Evolutionary conservation across 1,140 invertebrate genomes (phyloP).

Genomic region (Geopemphigus sp.): DNA sequence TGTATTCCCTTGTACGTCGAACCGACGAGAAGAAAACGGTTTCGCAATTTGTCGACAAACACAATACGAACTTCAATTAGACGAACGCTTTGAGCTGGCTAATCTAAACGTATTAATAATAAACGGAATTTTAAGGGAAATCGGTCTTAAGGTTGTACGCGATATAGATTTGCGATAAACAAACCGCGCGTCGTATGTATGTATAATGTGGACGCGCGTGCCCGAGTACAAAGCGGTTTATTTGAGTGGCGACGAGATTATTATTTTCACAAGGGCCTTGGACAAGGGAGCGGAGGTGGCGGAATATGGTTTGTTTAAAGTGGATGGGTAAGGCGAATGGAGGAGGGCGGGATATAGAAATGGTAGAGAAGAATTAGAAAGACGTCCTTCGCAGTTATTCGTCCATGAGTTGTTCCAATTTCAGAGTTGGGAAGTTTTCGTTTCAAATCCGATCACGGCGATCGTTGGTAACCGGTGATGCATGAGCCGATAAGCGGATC

Average conservation of each 20-base stretch:
- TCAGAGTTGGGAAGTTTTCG: slow-evolving; percentile 40
- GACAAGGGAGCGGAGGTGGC: neutral
- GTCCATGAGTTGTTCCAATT: slow-evolving; percentile 25
- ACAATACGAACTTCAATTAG: no score
- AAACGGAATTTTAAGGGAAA: no score
- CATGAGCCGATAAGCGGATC: slow-evolving; percentile 38
- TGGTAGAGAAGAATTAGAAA: neutral
- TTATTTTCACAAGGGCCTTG: slow-evolving; percentile 7
- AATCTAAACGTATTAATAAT: no score
- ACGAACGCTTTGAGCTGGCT: no score
- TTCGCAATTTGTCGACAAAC: no score
- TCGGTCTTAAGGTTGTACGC: no score
- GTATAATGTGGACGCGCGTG: neutral
- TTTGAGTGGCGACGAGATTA: slow-evolving; percentile 15
- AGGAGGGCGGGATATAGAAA: no score
- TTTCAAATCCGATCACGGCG: slow-evolving; percentile 42
- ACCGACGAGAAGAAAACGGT: no score
- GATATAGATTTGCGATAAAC: neutral
- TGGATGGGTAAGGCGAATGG: neutral
- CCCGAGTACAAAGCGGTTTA: slow-evolving; percentile 14
- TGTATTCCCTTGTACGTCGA: no score
- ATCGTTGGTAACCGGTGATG: slow-evolving; percentile 37
- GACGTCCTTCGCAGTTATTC: slow-evolving; percentile 8
- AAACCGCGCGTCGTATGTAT: neutral
- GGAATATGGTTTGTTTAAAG: neutral